A percentile compares a stretch with the other conserved stretches of the same genome.
phyloP scores from a whole-genome alignment of 2,797 vertebrate genomes.

The Scolopax rusticola region DNA sequence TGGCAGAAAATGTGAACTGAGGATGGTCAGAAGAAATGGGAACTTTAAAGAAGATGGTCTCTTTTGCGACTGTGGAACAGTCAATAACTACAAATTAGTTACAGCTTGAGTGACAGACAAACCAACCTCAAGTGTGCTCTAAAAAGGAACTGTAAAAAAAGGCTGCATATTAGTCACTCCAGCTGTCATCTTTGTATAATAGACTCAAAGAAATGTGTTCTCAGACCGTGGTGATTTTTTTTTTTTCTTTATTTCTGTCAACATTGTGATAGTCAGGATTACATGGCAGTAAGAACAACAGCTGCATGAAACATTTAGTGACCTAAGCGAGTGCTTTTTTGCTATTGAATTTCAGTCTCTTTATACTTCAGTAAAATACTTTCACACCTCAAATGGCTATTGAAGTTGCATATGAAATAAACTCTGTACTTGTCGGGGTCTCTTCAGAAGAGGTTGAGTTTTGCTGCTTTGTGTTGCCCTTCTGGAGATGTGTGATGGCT shows the following conservation, averaged over 20 bases:
- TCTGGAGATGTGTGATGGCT: not conserved
- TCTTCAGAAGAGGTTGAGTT: not conserved
- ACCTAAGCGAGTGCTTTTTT: not conserved
- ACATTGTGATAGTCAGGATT: not conserved
- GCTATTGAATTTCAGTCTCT: not conserved
- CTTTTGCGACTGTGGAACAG: not conserved
- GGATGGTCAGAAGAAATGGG: not conserved
- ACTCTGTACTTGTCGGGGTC: accelerated
- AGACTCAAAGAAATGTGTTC: not conserved
- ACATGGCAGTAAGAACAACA: not conserved
- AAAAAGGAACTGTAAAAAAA: not conserved
- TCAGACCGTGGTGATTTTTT: accelerated
- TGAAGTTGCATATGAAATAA: not conserved
- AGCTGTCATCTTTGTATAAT: not conserved
- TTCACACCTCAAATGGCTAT: not conserved
- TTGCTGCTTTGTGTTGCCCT: not conserved
- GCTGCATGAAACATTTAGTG: not conserved
- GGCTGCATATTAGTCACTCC: not conserved
- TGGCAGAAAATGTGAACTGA: not conserved
- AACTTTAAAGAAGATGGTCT: not conserved
- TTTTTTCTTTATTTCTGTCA: not conserved
- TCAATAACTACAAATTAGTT: constrained; percentile 2
- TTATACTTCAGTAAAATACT: not conserved
- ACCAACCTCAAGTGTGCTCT: not conserved
- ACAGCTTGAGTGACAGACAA: not conserved